phyloP scores from a whole-genome alignment of 2,113 vertebrate species.

The Ammodytes dubius region DNA sequence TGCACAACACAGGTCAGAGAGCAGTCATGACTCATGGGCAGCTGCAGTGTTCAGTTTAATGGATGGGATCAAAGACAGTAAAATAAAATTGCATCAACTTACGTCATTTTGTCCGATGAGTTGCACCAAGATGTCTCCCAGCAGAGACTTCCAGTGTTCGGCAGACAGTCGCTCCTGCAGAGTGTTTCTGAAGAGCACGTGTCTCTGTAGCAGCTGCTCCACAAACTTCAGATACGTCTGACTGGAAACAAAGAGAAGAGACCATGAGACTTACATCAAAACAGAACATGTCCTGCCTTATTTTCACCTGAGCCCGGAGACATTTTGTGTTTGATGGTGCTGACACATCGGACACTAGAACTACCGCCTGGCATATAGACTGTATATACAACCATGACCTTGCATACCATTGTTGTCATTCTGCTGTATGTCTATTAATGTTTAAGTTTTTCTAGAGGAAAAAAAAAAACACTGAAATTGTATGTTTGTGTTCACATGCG shows the following conservation, averaged over 20 bases:
- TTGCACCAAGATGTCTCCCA: constrained; percentile 84
- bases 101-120: constrained; percentile 84
- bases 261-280: neutral
- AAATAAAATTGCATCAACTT: neutral
- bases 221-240: constrained; percentile 74
- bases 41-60: rapidly evolving
- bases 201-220: constrained; percentile 83
- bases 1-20: constrained; percentile 49
- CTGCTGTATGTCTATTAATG: too few relatives aligned
- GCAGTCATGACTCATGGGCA: neutral
- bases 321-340: neutral
- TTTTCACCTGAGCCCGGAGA: neutral
- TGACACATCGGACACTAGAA: neutral
- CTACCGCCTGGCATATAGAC: too few relatives aligned
- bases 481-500: too few relatives aligned
- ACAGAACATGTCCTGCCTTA: neutral
- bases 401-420: too few relatives aligned
- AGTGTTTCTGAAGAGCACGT: constrained; percentile 84
- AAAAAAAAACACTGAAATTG: too few relatives aligned
- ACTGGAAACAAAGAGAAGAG: constrained; percentile 53
- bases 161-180: constrained; percentile 81
- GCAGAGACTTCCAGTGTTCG: constrained; percentile 79
- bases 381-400: too few relatives aligned
- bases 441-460: too few relatives aligned
- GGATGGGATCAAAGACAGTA: neutral